Percentiles rank a stretch among this genome's conserved stretches.
Conservation (phyloP, 2,888 invertebrate species). For the Caenorhabditis doughertyi region DNA sequence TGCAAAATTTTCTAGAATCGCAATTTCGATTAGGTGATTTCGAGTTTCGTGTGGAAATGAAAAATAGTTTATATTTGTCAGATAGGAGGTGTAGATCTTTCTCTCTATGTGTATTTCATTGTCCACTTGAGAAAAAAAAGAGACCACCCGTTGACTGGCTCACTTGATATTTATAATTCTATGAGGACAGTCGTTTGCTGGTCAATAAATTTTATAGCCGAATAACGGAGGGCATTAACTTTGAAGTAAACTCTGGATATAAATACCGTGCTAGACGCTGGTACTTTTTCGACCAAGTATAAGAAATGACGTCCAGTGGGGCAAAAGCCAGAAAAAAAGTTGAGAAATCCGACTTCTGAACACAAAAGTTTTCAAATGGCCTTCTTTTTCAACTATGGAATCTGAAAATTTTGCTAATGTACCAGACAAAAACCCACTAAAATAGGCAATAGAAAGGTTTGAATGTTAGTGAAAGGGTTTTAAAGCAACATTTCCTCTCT, state of each 20-base stretch:
- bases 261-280: too few relatives aligned
- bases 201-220: too few relatives aligned
- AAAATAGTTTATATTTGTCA: not conserved
- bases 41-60: not conserved
- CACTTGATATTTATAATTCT: not conserved
- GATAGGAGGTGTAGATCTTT: not conserved
- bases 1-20: too few relatives aligned
- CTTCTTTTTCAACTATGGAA: not conserved
- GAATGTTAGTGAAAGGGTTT: not conserved
- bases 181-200: not conserved
- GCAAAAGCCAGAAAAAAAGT: too few relatives aligned
- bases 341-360: too few relatives aligned
- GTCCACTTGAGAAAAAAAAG: not conserved
- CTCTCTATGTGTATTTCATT: not conserved
- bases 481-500: constrained; percentile 2
- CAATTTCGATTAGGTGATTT: too few relatives aligned
- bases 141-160: constrained; percentile 5
- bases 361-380: too few relatives aligned
- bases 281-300: too few relatives aligned
- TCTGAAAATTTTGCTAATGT: not conserved
- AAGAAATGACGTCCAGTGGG: too few relatives aligned
- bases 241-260: too few relatives aligned
- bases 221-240: too few relatives aligned
- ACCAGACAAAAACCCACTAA: constrained; percentile 19
- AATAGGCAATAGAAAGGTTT: constrained; percentile 1